Base-by-base conservation (phyloP, 2,113 vertebrate genomes). In the Sylvia atricapilla region DNA sequence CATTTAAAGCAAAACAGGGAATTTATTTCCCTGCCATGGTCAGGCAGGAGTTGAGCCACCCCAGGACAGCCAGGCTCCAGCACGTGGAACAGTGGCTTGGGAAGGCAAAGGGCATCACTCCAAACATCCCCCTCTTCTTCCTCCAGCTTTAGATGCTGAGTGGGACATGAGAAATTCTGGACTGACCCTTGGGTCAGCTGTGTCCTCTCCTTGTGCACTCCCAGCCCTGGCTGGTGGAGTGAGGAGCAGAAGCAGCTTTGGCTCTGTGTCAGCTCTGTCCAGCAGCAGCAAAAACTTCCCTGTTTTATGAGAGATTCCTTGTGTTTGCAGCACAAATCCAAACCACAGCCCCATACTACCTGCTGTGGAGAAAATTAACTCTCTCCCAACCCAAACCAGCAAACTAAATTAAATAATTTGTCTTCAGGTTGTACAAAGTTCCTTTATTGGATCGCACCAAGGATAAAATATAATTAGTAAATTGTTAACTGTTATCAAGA, bases 401-500 rank as follows among this genome's bases (percentile, higher is more conserved):
- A 56, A 46, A 31, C 14, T 23, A 4, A 62, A 53, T 53, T 35
- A 15, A 76, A 43, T 55, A 6, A 13, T 67, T 95, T 55, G 21
- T 69, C 73, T 91, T 46, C 15, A n/a, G 31, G 27, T 77, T 85
- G 11, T 67, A 30, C 2, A 5, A 64, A 62, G 35, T 69, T 91
- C 31, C 30, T 75, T 44, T 58, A 14, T 31, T 66, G 67, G 59
- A 81, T 63, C 76, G 50, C 56, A 24, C 39, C 31, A 60, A 59
- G 59, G 43, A 37, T 3, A 13, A 62, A 62, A 31, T 89, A 53
- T 39, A 73, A 81, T 64, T 89, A 78, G 92, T 89, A 95, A 58
- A 30, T 60, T 27, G 10, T 35, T 68, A 93, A 84, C 22, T 46
- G 52, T 95, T 60, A 52, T 84, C 76, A 95, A n/a, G 63, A 52